Base-by-base conservation (phyloP, 2,797 vertebrate species). In the Enteromius mattozi region DNA sequence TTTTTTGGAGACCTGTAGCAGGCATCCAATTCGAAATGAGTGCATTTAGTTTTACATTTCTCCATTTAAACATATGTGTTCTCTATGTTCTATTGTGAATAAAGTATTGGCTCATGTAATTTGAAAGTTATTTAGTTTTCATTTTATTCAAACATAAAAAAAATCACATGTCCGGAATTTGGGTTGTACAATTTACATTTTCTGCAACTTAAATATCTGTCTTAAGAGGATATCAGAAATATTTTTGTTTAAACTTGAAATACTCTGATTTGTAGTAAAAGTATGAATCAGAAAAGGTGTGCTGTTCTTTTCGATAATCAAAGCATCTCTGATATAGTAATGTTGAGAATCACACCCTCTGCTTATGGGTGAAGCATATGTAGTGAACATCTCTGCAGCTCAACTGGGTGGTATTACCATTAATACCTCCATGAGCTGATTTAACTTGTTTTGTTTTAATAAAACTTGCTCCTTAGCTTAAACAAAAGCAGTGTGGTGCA, bases 391-490 rank as follows among this genome's bases (percentile, higher is more conserved):
- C 14, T 70, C 35, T 30, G 16, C 24, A 70, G 24, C 24, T 59
- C 51, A 45, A 6, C 37, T 59, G 16, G 16, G 10, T 45, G 49
- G 24, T 30, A 42, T 59, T 71, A 45, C 40, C 68, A 21, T 59
- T 40, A 70, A 81, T 70, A 56, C 27, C 24, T 45, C 24, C 13
- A 19, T 74, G 69, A 74, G 54, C 27, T 63, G 40, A 63, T 74
- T 82, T 27, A 12, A 35, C 27, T 35, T 72, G 40, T 63, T 61
- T 81, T 63, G 30, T 24, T 69, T 61, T 63, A 27, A 45, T 82
- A 54, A 75, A 75, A 75, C 30, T 37, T 54, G 72, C 49, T 81
- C 54, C 33, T 45, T n/a, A 59, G 79, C 51, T 14, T 45, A 12
- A 72, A 72, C 7, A 69, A 37, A 56, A 56, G 27, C 14, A 27